Conservation (phyloP, 64 coral and sea anemone genomes). For the Catalaphyllia jardinei region DNA sequence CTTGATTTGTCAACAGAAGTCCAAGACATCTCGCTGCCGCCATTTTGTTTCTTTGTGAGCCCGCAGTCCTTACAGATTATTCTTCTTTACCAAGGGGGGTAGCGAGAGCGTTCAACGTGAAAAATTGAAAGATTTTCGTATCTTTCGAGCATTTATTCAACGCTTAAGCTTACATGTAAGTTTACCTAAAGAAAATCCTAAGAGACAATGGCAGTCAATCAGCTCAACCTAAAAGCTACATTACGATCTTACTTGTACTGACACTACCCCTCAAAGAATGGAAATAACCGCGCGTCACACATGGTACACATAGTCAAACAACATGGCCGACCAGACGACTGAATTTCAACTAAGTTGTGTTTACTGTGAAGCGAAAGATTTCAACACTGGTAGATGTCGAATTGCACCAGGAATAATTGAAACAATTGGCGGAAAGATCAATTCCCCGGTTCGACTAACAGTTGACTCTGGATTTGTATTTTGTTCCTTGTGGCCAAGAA, state of each 20-base stretch:
- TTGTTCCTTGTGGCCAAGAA: constrained; percentile 69
- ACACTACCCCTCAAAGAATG: neutral
- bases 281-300: no score
- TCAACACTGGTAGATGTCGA: constrained; percentile 87
- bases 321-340: constrained; percentile 65
- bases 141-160: neutral
- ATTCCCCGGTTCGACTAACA: constrained; percentile 58
- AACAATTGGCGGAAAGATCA: constrained; percentile 61
- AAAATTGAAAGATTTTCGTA: neutral
- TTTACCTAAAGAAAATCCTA: neutral
- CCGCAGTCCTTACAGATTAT: no score
- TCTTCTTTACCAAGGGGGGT: neutral
- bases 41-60: neutral
- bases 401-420: constrained; percentile 56
- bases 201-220: neutral
- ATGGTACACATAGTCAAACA: constrained; percentile 26
- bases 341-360: constrained; percentile 34
- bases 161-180: neutral
- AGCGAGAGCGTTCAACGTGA: neutral
- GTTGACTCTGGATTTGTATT: constrained; percentile 15
- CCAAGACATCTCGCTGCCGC: neutral
- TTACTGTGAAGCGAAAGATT: constrained; percentile 85
- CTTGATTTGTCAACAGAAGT: constrained; percentile 4
- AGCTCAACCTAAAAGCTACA: neutral
- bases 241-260: neutral